phyloP scores from a whole-genome alignment of 2,113 vertebrate species.

The Pelobates fuscus region DNA sequence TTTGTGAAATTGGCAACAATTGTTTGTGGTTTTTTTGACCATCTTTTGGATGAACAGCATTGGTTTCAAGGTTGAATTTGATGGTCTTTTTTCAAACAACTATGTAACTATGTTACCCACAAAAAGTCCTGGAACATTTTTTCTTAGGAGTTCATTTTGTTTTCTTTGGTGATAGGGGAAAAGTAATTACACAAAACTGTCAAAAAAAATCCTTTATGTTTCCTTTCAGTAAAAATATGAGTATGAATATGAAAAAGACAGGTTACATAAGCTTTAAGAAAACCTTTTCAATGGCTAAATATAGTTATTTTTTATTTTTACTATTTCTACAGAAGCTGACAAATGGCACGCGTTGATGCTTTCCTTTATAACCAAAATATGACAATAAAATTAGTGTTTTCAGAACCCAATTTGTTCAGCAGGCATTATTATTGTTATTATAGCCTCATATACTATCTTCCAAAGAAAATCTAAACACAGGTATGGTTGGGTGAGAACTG shows the following conservation, averaged over 20 bases:
- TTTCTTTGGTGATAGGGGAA: background rate
- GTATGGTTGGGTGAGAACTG: too few relatives aligned
- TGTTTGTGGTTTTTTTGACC: too few relatives aligned
- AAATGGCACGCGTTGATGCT: background rate
- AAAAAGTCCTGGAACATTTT: too few relatives aligned
- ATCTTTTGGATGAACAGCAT: too few relatives aligned
- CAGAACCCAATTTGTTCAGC: constrained; percentile 3
- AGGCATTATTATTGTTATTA: constrained; percentile 27
- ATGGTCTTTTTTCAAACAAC: too few relatives aligned
- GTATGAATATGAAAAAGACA: constrained; percentile 1
- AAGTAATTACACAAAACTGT: background rate
- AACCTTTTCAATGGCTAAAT: constrained; percentile 2
- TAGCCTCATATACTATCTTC: background rate
- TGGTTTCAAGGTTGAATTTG: too few relatives aligned
- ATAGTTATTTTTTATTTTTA: background rate
- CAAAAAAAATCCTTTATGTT: background rate
- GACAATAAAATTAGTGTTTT: constrained; percentile 30
- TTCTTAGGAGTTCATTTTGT: background rate
- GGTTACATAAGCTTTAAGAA: background rate
- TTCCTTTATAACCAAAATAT: constrained; percentile 17
- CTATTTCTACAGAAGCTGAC: background rate
- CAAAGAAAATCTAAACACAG: too few relatives aligned
- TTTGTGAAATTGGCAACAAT: too few relatives aligned
- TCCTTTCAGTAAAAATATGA: background rate
- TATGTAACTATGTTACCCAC: too few relatives aligned